Base-by-base conservation (phyloP, 2,113 vertebrate species). In the Macaca nemestrina region DNA sequence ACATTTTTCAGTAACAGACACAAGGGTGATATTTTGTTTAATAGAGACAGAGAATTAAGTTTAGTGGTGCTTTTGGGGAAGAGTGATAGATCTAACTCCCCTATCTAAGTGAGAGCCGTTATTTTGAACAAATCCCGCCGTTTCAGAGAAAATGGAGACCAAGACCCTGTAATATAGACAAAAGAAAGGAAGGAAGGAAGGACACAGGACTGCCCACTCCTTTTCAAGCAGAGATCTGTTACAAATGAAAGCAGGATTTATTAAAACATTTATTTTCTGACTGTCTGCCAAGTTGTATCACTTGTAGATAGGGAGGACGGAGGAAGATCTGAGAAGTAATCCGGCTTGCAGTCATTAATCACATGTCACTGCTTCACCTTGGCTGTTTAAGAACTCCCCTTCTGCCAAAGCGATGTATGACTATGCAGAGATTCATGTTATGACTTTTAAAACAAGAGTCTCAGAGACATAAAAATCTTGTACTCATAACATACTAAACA, bases 1-100 rank as follows among this genome's bases (percentile, higher is more conserved):
- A 82, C 27, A 61, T 88, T 95, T 90, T 95, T 96, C 61, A 90
- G 68, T 25, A 89, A 32, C 32, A 75, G 90, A 83, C 72, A 85
- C 17, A 38, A 90, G 67, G 87, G 78, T 68, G n/a, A 88, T 78
- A 76, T 79, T 97, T 95, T 96, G 94, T 94, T 94, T 97, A 97
- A 91, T 68, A 86, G 78, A 94, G 92, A 96, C 17, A 38, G 67
- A 81, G 76, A 94, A 92, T 86, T 94, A 75, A 27, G 30, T 94
- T 82, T 94, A 73, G 38, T 86, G 48, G 35, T 95, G n/a, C 32
- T 52, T 59, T 90, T 30, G 14, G 20, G 64, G 11, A 32, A 68
- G 0, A 22, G 67, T 83, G 52, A 97, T 93, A 86, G 68, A 93
- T 96, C 67, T 86, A 93, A 94, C 27, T 95, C 32, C 38, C 8